Base-by-base conservation (phyloP, 1,140 invertebrate species). In the Centruroides sculpturatus region DNA sequence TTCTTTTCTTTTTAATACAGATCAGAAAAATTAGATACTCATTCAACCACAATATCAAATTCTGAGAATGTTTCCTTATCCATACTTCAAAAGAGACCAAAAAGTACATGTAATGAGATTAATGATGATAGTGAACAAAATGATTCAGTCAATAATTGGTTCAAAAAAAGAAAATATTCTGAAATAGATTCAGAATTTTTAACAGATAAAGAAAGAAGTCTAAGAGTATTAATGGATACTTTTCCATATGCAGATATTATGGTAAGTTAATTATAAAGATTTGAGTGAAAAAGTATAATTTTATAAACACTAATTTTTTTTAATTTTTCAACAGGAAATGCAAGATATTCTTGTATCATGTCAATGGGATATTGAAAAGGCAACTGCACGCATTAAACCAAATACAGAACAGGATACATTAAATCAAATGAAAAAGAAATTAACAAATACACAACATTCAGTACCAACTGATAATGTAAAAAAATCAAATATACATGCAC, bases 221-320 rank as follows among this genome's bases (percentile, higher is more conserved):
- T 62, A 5, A 35, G 60, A 55, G 56, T 57, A 9, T 54, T 61
- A 13, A 13, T 61, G 6, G 52, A 50, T 55, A 53, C 55, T 23
- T 64, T 59, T 47, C 51, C 56, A 46, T 35, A 35, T 54, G 56
- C 60, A 10, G 60, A 62, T 55, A 62, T 62, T 6, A 62, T 62
- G 60, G 58, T 57, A 52, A n/a, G 35, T 35, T 52, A 55, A 57
- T 36, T 57, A 61, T 47, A 52, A 35, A 10, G n/a, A 49, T 23
- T 61, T 50, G 6, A 49, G 50, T 51, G 35, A 23, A 47, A 46
- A 41, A 46, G 47, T 49, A 57, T 59, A 47, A 36, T n/a, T 69
- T 73, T 56, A 61, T 74, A 69, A 12, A 35, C 5, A 5, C 11
- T 55, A n/a, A 11, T 47, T 47, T 51, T 61, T 50, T 51, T n/a